A percentile compares a stretch with the other conserved stretches of the same genome.
These are phyloP conservation scores for Gephyroberyx darwinii DNA, from an alignment of 2,797 vertebrate species.

Conservation along the genomic window DNA sequence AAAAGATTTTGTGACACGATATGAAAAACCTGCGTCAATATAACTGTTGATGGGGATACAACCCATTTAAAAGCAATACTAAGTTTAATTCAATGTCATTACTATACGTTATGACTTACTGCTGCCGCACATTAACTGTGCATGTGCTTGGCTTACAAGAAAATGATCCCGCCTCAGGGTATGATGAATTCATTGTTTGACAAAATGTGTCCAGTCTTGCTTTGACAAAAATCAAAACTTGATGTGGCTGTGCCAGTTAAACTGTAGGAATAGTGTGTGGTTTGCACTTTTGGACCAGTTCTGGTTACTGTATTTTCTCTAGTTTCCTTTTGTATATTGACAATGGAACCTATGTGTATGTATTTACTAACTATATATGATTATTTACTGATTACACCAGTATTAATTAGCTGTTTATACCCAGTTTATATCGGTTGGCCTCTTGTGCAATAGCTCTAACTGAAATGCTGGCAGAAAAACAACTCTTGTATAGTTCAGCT, in stretches of 20 bases:
- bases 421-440: conserved; percentile 1
- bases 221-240: conserved; percentile 6
- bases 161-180: conserved; percentile 39
- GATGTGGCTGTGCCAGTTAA: conserved; percentile 54
- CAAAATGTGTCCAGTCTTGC: not conserved
- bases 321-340: conserved; percentile 66
- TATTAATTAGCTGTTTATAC: conserved; percentile 16
- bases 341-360: conserved; percentile 26
- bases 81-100: conserved; percentile 38
- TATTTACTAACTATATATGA: conserved; percentile 8
- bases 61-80: conserved; percentile 24
- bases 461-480: conserved; percentile 14
- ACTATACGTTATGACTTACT: not conserved
- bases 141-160: conserved; percentile 41
- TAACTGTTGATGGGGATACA: not conserved
- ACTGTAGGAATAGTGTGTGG: conserved; percentile 48
- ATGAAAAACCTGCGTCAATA: conserved; percentile 17
- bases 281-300: conserved; percentile 79
- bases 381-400: conserved; percentile 14
- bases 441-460: not conserved
- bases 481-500: not conserved
- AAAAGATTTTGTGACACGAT: conserved; percentile 7
- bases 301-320: conserved; percentile 69
- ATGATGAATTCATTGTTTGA: conserved; percentile 9
- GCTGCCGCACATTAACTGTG: conserved; percentile 51